A percentile compares a stretch with the other conserved stretches of the same genome.
phyloP scores from a whole-genome alignment of 1,140 invertebrate genomes.

The Muscidifurax raptorellus region DNA sequence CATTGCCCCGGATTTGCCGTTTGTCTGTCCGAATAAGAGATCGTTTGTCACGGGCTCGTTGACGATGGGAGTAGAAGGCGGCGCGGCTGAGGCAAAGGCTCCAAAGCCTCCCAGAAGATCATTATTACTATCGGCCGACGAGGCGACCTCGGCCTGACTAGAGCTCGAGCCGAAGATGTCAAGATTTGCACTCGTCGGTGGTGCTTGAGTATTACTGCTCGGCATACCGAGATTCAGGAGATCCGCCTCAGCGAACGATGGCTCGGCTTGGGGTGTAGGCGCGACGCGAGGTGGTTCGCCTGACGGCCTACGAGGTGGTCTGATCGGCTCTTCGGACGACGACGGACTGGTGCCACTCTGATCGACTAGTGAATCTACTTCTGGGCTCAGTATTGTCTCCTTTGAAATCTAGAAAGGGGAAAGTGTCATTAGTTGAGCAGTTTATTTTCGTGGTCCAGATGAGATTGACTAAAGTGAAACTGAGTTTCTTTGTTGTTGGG shows the following conservation, averaged over 20 bases:
- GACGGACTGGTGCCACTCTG: neutral
- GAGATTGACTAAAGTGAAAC: neutral
- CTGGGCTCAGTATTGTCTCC: neutral
- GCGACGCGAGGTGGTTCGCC: neutral
- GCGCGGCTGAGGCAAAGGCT: slow-evolving; percentile 60
- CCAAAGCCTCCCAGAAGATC: slow-evolving; percentile 81
- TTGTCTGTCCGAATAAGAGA: slow-evolving; percentile 62
- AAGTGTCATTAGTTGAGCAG: neutral
- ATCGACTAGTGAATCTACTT: slow-evolving; percentile 12
- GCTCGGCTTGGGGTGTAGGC: slow-evolving; percentile 48
- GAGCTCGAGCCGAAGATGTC: slow-evolving; percentile 66
- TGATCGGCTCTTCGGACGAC: neutral
- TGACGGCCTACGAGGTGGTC: slow-evolving; percentile 23
- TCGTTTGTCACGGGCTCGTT: slow-evolving; percentile 62
- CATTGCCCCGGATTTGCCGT: slow-evolving; percentile 2
- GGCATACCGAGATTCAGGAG: slow-evolving; percentile 71
- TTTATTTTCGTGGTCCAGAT: neutral
- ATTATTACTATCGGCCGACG: slow-evolving; percentile 56
- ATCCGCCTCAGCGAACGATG: slow-evolving; percentile 69
- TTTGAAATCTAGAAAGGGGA: slow-evolving; percentile 44
- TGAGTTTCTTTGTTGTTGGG: neutral
- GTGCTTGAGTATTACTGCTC: slow-evolving; percentile 10
- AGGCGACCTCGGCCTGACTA: slow-evolving; percentile 56
- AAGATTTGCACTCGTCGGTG: slow-evolving; percentile 57
- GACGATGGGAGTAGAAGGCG: slow-evolving; percentile 55